Conservation (phyloP, 2,797 vertebrate genomes). For the Oreortyx pictus region DNA sequence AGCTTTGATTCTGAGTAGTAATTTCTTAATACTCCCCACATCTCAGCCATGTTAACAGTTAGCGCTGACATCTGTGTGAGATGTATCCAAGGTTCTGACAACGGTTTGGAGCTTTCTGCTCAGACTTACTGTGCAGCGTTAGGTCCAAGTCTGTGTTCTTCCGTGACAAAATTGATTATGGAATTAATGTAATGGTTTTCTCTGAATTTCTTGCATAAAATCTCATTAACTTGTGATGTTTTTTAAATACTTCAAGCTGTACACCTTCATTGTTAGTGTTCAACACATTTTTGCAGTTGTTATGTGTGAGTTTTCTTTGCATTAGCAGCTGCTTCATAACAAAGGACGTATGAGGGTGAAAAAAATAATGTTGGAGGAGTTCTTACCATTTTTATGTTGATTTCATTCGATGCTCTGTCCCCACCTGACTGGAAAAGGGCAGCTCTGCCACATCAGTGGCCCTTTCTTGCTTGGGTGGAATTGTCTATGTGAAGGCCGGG, state of each 20-base stretch:
- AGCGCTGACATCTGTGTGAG: background rate
- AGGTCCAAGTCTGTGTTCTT: background rate
- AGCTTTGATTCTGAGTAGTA: background rate
- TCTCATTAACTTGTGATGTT: background rate
- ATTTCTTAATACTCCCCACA: background rate
- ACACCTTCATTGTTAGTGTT: background rate
- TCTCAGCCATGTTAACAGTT: background rate
- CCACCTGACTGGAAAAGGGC: background rate
- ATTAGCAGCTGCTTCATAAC: background rate
- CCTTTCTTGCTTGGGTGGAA: background rate
- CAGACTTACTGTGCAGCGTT: background rate
- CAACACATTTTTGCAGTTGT: background rate
- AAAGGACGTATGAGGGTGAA: background rate
- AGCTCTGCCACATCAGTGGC: background rate
- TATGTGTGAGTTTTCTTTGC: background rate
- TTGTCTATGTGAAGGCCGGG: background rate
- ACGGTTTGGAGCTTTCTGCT: background rate
- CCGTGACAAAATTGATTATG: background rate
- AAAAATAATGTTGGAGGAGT: background rate
- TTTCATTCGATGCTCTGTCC: background rate
- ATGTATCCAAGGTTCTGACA: background rate
- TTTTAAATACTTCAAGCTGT: no score
- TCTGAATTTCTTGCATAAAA: background rate
- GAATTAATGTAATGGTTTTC: background rate
- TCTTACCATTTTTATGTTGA: background rate